These are phyloP conservation scores for Brachionus calyciflorus DNA, from an alignment of 1,140 invertebrate species.

Conservation along the genomic window DNA sequence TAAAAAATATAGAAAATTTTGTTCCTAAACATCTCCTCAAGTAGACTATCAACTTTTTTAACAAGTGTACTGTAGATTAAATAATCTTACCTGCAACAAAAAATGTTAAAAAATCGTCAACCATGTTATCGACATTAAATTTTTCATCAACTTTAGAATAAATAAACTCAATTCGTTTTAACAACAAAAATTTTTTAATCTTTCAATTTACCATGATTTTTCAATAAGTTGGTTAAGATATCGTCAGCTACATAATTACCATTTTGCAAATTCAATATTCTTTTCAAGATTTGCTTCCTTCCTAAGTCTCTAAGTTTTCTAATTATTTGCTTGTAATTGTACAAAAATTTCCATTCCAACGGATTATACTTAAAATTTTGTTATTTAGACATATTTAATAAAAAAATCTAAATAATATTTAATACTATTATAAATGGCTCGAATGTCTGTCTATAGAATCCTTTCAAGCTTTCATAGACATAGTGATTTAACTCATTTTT, in stretches of 20 bases:
- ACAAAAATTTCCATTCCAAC: constrained; percentile 14
- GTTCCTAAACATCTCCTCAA: too few species aligned
- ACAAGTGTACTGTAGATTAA: too few species aligned
- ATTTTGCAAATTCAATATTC: neutral
- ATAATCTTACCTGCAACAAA: constrained; percentile 42
- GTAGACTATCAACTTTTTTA: too few species aligned
- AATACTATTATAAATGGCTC: constrained; percentile 31
- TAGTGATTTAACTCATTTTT: constrained; percentile 43
- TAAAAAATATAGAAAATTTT: too few species aligned
- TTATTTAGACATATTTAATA: neutral
- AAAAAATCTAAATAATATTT: neutral
- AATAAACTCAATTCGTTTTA: too few species aligned
- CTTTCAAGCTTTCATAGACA: constrained; percentile 37
- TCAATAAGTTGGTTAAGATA: constrained; percentile 10
- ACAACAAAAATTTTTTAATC: neutral
- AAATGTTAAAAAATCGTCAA: constrained; percentile 46
- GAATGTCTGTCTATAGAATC: constrained; percentile 40
- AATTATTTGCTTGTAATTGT: constrained; percentile 7
- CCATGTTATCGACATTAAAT: constrained; percentile 30
- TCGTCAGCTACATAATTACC: constrained; percentile 12
- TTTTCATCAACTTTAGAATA: constrained; percentile 7
- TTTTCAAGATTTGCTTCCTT: constrained; percentile 6
- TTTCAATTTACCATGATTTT: constrained; percentile 7
- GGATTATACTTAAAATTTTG: constrained; percentile 16
- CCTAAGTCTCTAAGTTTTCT: constrained; percentile 19